Percentiles rank a stretch among this genome's conserved stretches.
These are phyloP conservation scores for Mirounga angustirostris DNA, from an alignment of 2,113 vertebrate genomes.

Conservation along the genomic window DNA sequence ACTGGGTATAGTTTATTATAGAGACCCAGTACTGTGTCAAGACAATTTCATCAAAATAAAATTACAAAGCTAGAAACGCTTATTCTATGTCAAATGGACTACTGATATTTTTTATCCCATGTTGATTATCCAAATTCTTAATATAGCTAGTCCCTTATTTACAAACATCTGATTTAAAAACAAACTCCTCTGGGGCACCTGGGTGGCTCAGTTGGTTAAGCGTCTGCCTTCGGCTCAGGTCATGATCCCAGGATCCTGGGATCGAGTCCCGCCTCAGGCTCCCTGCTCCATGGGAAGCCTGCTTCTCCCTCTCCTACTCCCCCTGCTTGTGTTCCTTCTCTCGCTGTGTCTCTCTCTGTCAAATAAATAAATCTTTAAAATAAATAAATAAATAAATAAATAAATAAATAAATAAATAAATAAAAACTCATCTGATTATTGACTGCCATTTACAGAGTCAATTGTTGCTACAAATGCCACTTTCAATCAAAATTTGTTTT, in stretches of 20 bases:
- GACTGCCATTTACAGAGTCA: neutral
- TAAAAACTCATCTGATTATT: slow-evolving; percentile 26
- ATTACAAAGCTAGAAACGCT: neutral
- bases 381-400: too few relatives aligned
- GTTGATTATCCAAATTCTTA: slow-evolving; percentile 24
- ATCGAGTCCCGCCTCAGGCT: too few relatives aligned
- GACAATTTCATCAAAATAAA: slow-evolving; percentile 52
- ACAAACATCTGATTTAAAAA: neutral
- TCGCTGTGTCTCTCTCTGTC: too few relatives aligned
- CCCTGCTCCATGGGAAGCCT: too few relatives aligned
- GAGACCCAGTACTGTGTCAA: slow-evolving; percentile 36
- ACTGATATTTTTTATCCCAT: neutral
- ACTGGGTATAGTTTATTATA: neutral
- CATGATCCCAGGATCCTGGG: too few relatives aligned
- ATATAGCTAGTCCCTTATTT: neutral
- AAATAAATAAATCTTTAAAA: too few relatives aligned
- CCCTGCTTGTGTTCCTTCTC: too few relatives aligned
- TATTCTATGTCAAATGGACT: neutral
- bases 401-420: too few relatives aligned
- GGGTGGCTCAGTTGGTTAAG: too few relatives aligned
- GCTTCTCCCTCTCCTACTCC: too few relatives aligned
- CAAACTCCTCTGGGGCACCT: neutral
- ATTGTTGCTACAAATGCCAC: neutral
- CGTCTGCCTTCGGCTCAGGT: too few relatives aligned
- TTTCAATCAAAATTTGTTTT: neutral